Percentiles rank a stretch among this genome's conserved stretches.
phyloP scores from a whole-genome alignment of 2,797 vertebrate species.

The Danio jaintianensis region DNA sequence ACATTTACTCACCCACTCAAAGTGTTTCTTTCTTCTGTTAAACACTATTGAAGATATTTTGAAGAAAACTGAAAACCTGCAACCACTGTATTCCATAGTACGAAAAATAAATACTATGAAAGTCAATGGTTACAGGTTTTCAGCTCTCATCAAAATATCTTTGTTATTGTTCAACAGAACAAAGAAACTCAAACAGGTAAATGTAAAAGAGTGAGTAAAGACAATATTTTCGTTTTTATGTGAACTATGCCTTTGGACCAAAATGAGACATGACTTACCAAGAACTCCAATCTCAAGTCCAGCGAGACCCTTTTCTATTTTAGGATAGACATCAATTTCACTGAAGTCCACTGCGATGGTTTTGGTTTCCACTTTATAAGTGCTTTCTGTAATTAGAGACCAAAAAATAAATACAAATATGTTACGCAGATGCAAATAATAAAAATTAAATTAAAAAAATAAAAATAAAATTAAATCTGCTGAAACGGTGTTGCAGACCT shows the following conservation, averaged over 20 bases:
- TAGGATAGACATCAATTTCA: conserved; percentile 83
- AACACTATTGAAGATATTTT: too few relatives aligned
- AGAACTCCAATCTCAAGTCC: conserved; percentile 91
- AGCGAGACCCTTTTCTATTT: conserved; percentile 81
- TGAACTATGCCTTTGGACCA: too few relatives aligned
- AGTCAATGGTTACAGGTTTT: too few relatives aligned
- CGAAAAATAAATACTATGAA: too few relatives aligned
- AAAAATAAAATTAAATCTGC: background rate
- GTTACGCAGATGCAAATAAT: background rate
- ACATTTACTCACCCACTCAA: too few relatives aligned
- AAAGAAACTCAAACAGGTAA: too few relatives aligned
- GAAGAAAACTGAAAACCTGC: too few relatives aligned
- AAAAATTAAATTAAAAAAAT: background rate
- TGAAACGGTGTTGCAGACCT: background rate
- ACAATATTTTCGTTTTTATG: conserved; percentile 39
- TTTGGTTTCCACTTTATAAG: conserved; percentile 88
- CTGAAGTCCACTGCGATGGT: conserved; percentile 90
- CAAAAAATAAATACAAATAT: background rate
- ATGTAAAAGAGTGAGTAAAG: background rate
- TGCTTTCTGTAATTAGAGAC: conserved; percentile 75
- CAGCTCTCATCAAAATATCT: too few relatives aligned
- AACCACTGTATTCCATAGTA: too few relatives aligned
- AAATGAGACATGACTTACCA: conserved; percentile 76
- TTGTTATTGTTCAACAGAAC: too few relatives aligned
- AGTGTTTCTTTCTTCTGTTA: too few relatives aligned